phyloP scores from a whole-genome alignment of 2,888 invertebrate species.

The Pyrochroa serraticornis region DNA sequence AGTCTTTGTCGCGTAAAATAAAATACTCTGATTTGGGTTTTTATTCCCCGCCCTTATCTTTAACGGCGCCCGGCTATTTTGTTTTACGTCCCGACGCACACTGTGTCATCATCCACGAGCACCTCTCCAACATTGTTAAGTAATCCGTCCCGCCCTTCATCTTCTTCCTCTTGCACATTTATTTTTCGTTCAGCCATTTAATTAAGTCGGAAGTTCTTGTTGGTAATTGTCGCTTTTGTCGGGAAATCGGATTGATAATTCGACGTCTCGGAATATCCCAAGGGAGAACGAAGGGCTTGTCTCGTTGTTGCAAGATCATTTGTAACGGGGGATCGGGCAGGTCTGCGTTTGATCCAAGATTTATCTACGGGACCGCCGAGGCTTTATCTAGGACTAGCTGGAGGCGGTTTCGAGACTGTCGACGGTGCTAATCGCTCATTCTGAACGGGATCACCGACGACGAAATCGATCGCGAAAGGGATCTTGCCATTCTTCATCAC shows the following conservation, averaged over 20 bases:
- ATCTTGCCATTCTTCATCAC: too few relatives aligned
- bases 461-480: too few relatives aligned
- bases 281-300: constrained; percentile 13
- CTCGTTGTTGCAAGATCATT: constrained; percentile 20
- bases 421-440: too few relatives aligned
- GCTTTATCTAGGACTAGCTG: too few relatives aligned
- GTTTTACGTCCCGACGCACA: neutral
- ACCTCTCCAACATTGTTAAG: too few relatives aligned
- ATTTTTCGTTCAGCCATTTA: neutral
- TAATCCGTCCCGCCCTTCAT: too few relatives aligned
- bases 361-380: constrained; percentile 4
- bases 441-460: too few relatives aligned
- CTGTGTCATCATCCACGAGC: neutral
- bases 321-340: constrained; percentile 18
- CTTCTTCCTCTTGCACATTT: neutral
- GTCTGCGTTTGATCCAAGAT: constrained; percentile 21
- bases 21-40: constrained; percentile 15
- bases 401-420: too few relatives aligned
- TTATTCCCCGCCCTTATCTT: constrained; percentile 6
- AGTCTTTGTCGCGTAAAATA: constrained; percentile 13
- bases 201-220: constrained; percentile 5
- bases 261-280: constrained; percentile 16
- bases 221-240: constrained; percentile 14
- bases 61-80: constrained; percentile 11
- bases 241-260: constrained; percentile 20